Evolutionary conservation across 2,888 invertebrate species (phyloP), one percentile per base, ranked within the genome.

Genomic region (Archaeoteleia sp.): DNA sequence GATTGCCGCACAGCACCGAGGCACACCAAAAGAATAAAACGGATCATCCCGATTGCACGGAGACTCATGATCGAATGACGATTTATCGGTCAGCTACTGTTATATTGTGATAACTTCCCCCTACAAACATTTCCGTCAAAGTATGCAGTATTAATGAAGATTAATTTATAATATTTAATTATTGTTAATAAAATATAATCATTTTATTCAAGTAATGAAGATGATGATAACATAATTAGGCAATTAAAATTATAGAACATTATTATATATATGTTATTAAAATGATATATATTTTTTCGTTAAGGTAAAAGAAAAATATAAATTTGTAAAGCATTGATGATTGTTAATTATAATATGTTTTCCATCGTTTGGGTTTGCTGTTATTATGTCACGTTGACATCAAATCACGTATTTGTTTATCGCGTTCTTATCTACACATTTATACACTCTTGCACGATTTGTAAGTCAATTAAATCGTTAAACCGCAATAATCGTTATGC

Each of bases 21-120:
- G 55, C 55, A 67, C 71, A 61, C 67, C 49, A 79, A 71, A 74
- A 76, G 70, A 70, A 77, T 67, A 55, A 76, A 68, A 61, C 67
- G 58, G 67, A 62, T 74, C 80, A 76, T 76, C 63, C 53, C 48
- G 66, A 65, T 58, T 61, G 48, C 67, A 42, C 61, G 57, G 17
- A 48, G 57, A 70, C 66, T 73, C 70, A 48, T 75, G 65, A 58
- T 48, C 48, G 37, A 58, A 67, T 65, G 55, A 53, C 34, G 23
- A 14, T 53, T 45, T 39, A 51, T 53, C 37, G 66, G 66, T 34
- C 25, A 15, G 67, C 58, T 42, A 37, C 63, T 70, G 70, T 71
- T 72, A 70, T 73, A 74, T 61, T 48, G 32, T 32, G 30, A 63
- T 57, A 60, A 53, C 42, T 54, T 62, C 53, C 58, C 62, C 53